Evolutionary conservation across 2,113 vertebrate species (phyloP).

Genomic region (Sylvilagus bachmani): DNA sequence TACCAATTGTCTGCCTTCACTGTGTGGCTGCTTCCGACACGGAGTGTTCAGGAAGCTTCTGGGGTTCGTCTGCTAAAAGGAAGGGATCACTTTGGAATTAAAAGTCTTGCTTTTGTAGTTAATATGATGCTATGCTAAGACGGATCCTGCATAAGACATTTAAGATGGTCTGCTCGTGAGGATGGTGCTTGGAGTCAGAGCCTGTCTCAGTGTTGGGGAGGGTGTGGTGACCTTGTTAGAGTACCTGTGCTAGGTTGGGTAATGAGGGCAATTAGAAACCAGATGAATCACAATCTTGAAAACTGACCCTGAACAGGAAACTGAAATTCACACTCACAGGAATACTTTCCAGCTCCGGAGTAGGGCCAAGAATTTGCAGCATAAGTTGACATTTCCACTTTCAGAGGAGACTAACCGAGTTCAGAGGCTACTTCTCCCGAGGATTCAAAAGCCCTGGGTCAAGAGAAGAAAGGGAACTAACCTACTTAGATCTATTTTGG

Average conservation of each 20-base stretch:
- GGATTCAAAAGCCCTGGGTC: slow-evolving; percentile 39
- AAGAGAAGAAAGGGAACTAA: not conserved
- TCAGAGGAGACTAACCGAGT: not conserved
- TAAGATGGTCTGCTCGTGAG: not conserved
- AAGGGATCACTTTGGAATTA: slow-evolving; percentile 7
- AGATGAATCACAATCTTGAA: slow-evolving; percentile 73
- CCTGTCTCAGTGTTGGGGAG: not conserved
- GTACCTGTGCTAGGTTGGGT: slow-evolving; percentile 63
- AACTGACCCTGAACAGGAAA: slow-evolving; percentile 33
- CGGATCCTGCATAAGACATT: slow-evolving; percentile 14
- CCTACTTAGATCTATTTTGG: not conserved
- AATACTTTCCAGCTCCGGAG: slow-evolving; percentile 1
- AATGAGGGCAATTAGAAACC: slow-evolving; percentile 63
- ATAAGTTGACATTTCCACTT: not conserved
- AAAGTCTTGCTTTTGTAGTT: slow-evolving; percentile 3
- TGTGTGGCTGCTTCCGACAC: not conserved
- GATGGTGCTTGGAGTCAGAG: not conserved
- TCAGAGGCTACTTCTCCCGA: not conserved
- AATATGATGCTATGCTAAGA: not conserved
- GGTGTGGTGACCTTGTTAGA: slow-evolving; percentile 70
- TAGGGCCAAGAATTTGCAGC: slow-evolving; percentile 17
- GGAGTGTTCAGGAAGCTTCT: not conserved
- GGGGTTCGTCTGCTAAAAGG: slow-evolving; percentile 21
- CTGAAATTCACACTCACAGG: not conserved
- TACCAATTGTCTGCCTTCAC: not conserved